Percentiles rank a stretch among this genome's conserved stretches.
phyloP scores from a whole-genome alignment of 2,113 vertebrate genomes.

The Turnix velox region DNA sequence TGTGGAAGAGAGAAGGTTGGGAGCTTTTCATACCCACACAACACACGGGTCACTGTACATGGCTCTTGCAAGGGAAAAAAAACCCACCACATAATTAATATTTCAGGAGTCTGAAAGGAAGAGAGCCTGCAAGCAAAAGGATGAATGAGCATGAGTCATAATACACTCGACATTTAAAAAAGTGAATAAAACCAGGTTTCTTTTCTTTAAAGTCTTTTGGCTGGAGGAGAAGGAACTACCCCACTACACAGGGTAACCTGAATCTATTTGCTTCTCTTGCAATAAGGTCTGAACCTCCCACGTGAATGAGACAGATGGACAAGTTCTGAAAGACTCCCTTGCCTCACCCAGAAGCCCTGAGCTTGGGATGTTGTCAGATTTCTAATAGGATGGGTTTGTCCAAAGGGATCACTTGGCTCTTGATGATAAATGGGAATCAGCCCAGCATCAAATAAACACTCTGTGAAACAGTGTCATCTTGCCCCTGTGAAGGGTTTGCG shows the following conservation, averaged over 20 bases:
- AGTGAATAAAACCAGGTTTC: constrained; percentile 10
- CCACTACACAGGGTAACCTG: neutral
- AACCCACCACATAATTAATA: constrained; percentile 26
- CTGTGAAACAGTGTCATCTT: neutral
- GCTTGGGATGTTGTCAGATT: neutral
- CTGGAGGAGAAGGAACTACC: constrained; percentile 22
- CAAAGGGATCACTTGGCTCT: neutral
- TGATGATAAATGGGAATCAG: neutral
- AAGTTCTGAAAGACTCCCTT: neutral
- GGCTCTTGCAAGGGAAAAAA: neutral
- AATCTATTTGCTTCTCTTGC: neutral
- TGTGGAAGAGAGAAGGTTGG: constrained; percentile 58
- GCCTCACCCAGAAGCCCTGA: neutral
- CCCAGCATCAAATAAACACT: neutral
- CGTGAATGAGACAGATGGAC: neutral
- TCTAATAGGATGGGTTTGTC: neutral
- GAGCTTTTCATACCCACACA: constrained; percentile 6
- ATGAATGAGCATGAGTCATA: constrained; percentile 58
- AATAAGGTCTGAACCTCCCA: neutral
- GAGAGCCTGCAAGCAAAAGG: constrained; percentile 6
- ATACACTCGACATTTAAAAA: constrained; percentile 40
- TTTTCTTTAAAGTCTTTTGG: neutral
- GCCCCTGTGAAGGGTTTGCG: neutral
- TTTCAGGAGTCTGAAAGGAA: constrained; percentile 52
- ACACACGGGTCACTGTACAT: neutral